These are phyloP conservation scores for Neodiprion lecontei DNA, from an alignment of 1,140 invertebrate genomes.

Conservation along the genomic window DNA sequence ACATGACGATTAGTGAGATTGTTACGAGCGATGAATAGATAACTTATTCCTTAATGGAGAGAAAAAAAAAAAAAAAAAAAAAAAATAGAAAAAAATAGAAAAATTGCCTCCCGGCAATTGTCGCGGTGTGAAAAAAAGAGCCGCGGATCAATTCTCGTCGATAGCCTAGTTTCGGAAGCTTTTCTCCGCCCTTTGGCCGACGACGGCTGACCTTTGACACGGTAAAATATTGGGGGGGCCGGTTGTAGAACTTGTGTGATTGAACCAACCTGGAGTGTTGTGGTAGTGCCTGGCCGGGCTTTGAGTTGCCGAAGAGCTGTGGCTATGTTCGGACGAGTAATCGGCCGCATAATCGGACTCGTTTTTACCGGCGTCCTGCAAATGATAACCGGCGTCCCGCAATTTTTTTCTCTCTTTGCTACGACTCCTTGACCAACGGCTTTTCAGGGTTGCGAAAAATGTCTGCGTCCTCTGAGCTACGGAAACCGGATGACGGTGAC, in stretches of 20 bases:
- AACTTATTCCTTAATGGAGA: too few relatives aligned
- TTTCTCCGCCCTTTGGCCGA: too few relatives aligned
- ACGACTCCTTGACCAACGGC: slow-evolving; percentile 68
- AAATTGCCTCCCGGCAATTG: too few relatives aligned
- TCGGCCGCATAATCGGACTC: slow-evolving; percentile 77
- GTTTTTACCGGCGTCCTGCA: slow-evolving; percentile 56
- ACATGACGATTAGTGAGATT: too few relatives aligned
- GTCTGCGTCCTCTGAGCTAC: slow-evolving; percentile 75
- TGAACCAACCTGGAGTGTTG: slow-evolving; percentile 54
- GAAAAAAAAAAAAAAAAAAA: too few relatives aligned
- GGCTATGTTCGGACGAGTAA: slow-evolving; percentile 74
- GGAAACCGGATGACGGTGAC: slow-evolving; percentile 54
- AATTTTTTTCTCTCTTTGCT: slow-evolving; percentile 66
- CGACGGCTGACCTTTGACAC: too few relatives aligned
- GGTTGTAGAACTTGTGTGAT: slow-evolving; percentile 48
- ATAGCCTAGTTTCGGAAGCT: too few relatives aligned
- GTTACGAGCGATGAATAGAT: too few relatives aligned
- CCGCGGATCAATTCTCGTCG: too few relatives aligned
- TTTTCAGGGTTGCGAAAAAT: slow-evolving; percentile 75
- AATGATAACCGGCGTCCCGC: slow-evolving; percentile 43
- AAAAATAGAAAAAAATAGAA: too few relatives aligned
- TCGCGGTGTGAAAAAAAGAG: too few relatives aligned
- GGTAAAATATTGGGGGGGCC: slow-evolving; percentile 30
- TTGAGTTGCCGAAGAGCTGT: slow-evolving; percentile 69
- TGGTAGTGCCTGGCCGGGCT: slow-evolving; percentile 69